Evolutionary conservation across 2,113 vertebrate species (phyloP), one percentile per base, ranked within the genome.

Genomic region (Scatophagus argus): DNA sequence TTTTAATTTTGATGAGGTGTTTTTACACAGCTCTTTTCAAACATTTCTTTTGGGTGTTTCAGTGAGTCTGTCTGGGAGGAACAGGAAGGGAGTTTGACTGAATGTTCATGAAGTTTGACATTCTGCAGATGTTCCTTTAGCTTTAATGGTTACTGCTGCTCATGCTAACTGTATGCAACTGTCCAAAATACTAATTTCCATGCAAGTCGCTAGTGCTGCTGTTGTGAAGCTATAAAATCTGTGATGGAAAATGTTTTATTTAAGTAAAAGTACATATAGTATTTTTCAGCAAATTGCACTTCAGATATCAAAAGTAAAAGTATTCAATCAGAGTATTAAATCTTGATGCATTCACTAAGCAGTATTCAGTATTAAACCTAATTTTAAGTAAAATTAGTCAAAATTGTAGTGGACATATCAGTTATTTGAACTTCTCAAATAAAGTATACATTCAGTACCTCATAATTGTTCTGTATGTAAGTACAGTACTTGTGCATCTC

Each of bases 41-140:
- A 39, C 49, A 29, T 49, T 77, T 51, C 2, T 68, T 60, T 31
- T 67, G 5, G 52, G 17, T 39, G 38, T 29, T 25, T 21, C 16
- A n/a, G 32, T 52, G 47, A n/a, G n/a, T n/a, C n/a, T n/a, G n/a
- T n/a, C n/a, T n/a, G n/a, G n/a, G n/a, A n/a, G n/a, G n/a, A n/a
- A n/a, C n/a, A n/a, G n/a, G n/a, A n/a, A n/a, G n/a, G 21, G 56
- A 23, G 8, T 73, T 49, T 55, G 19, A 43, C 21, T 49, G 46
- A 16, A 43, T 31, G 2, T 36, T 64, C 27, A 39, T 25, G 5
- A 27, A 13, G 29, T 29, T 39, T 51, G 23, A 31, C 43, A 19
- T 36, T 46, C 16, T 34, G n/a, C 17, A n/a, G 17, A 13, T 67
- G 41, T 58, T 27, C 64, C 39, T 58, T 79, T 39, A n/a, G 46